These are phyloP conservation scores for Bombyx mori DNA, from an alignment of 1,140 invertebrate species.

Conservation along the genomic window ASM3026992v2 NC_085122.1:377501-378000, in stretches of 20 bases:
- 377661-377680: conserved; percentile 5
- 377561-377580: too few relatives aligned
- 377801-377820: conserved; percentile 47
- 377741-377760: neutral
- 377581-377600: too few relatives aligned
- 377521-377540: too few relatives aligned
- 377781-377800: conserved; percentile 31
- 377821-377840: conserved; percentile 58
- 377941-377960: conserved; percentile 67
- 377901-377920: conserved; percentile 66
- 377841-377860: conserved; percentile 69
- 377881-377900: conserved; percentile 30
- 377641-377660: too few relatives aligned
- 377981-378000: conserved; percentile 21
- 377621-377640: too few relatives aligned
- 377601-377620: too few relatives aligned
- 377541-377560: too few relatives aligned
- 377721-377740: too few relatives aligned
- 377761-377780: conserved; percentile 56
- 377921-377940: conserved; percentile 79
- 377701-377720: neutral
- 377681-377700: conserved; percentile 5
- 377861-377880: conserved; percentile 74
- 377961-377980: conserved; percentile 13
- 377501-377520: too few relatives aligned